These are phyloP conservation scores for Anaspis maculata DNA, from an alignment of 2,888 invertebrate species.

Conservation along the genomic window DNA sequence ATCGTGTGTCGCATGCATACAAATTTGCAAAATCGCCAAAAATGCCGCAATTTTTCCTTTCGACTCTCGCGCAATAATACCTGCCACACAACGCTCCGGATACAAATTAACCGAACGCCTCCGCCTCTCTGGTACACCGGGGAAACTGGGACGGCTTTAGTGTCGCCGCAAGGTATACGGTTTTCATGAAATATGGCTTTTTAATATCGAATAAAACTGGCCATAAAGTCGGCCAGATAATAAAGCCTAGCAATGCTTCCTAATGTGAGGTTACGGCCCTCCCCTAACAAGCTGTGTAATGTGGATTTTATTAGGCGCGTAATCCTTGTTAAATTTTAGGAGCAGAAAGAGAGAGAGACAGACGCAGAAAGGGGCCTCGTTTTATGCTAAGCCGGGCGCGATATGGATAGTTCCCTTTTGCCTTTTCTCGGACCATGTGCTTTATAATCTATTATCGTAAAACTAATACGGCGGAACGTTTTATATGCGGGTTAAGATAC, in stretches of 20 bases:
- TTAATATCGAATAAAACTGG: slow-evolving; percentile 30
- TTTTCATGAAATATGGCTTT: slow-evolving; percentile 32
- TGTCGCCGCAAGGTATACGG: slow-evolving; percentile 11
- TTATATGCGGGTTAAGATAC: no score
- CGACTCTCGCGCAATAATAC: no score
- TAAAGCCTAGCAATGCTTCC: slow-evolving; percentile 27
- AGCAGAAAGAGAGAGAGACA: no score
- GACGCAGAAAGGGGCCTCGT: slow-evolving; percentile 18
- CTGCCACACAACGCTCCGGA: no score
- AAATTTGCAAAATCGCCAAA: no score
- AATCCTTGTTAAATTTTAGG: slow-evolving; percentile 34
- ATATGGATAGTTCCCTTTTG: slow-evolving; percentile 14
- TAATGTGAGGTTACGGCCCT: slow-evolving; percentile 31
- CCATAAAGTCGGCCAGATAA: slow-evolving; percentile 26
- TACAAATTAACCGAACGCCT: no score
- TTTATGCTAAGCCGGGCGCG: slow-evolving; percentile 18
- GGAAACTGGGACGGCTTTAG: slow-evolving; percentile 1
- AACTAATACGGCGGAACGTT: slow-evolving; percentile 16
- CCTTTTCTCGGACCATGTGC: slow-evolving; percentile 10
- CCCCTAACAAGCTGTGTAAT: slow-evolving; percentile 34
- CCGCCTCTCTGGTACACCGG: no score
- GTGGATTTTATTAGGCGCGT: slow-evolving; percentile 34
- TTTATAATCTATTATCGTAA: slow-evolving; percentile 21
- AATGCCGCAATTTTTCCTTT: no score
- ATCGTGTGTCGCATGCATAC: no score